Evolutionary conservation across 2,888 invertebrate species (phyloP), one percentile per base, ranked within the genome.

Genomic region (Prenolepis imparis): DNA sequence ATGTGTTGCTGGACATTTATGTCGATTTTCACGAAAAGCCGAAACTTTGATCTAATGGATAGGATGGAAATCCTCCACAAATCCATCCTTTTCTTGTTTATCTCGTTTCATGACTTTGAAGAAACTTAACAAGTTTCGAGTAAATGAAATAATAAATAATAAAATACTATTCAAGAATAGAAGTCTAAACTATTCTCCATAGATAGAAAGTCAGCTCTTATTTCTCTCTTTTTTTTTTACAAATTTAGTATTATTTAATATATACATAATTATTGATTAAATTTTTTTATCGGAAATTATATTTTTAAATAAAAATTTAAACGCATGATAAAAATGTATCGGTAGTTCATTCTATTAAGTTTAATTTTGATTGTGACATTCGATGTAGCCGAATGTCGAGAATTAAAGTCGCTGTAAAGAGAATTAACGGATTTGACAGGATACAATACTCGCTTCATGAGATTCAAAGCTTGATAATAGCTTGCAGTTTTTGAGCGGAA

Each of bases 381-480:
- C 66, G 15, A 41, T 68, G 41, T 21, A 52, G 8, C 28, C 41
- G 44, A 66, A 8, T 52, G 18, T 11, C n/a, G 68, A 68, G 21
- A 18, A 44, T 72, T 80, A 61, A 70, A 80, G 21, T 70, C 57
- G 12, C n/a, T 32, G 18, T n/a, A 21, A 8, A 61, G 48, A 12
- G 48, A 80, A 80, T 80, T 80, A 80, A 48, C 72, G 72, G 41
- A 67, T 67, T 67, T 57, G 39, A 48, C 55, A 12, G 24, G 44
- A 1, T 12, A 80, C 72, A 78, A 70, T 70, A 78, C 59, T 70
- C 24, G 48, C 36, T 18, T 72, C 59, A n/a, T 36, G 48, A 70
- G 72, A 72, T 80, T 72, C 78, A 61, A 61, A 36, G 59, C 24
- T 72, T 44, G 78, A 78, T 70, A 78, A 78, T 78, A 12, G 57